Conservation (phyloP, 2,888 invertebrate species). For the Noctua janthina region DNA sequence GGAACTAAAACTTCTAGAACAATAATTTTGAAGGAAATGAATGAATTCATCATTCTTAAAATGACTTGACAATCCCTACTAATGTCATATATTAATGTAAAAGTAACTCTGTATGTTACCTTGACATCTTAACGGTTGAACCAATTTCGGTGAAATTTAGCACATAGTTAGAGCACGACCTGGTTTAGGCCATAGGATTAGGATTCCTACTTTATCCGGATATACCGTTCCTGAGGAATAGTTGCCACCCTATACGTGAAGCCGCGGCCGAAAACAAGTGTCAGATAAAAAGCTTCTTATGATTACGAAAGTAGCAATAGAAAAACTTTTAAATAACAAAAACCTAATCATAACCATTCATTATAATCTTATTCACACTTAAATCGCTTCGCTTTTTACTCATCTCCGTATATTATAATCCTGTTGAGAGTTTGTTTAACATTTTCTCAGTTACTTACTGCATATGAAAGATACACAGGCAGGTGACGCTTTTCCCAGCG, state of each 20-base stretch:
- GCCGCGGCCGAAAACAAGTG: neutral
- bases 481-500: conserved; percentile 52
- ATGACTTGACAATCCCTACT: neutral
- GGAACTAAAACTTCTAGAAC: neutral
- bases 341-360: neutral
- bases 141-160: neutral
- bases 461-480: conserved; percentile 37
- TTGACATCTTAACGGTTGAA: neutral
- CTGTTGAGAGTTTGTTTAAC: conserved; percentile 19
- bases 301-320: neutral
- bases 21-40: neutral
- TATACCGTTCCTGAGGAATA: neutral
- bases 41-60: neutral
- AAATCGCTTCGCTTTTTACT: neutral
- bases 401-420: conserved; percentile 2
- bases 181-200: neutral
- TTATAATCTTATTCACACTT: neutral
- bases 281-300: neutral
- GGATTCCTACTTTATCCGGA: neutral
- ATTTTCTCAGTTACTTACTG: conserved; percentile 16
- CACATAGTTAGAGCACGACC: neutral
- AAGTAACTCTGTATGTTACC: neutral
- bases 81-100: neutral
- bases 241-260: neutral
- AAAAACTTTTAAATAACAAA: neutral